Base-by-base conservation (phyloP, 2,888 invertebrate genomes). In the Abrostola triplasia region DNA sequence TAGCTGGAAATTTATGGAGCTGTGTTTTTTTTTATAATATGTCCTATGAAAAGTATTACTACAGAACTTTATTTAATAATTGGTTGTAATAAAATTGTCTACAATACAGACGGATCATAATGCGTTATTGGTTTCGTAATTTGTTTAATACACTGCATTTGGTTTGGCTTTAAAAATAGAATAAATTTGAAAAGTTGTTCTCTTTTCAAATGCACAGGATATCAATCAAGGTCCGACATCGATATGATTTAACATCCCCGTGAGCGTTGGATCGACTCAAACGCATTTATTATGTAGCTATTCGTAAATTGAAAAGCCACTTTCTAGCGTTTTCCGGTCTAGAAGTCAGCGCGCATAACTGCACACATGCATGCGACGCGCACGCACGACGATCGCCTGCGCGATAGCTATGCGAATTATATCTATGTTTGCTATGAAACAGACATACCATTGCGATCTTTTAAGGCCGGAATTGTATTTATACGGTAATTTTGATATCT, bases 251-350 rank as follows among this genome's bases (percentile, higher is more conserved):
- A 77, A 70, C 72, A 76, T 76, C 67, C 68, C 67, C 56, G 69
- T 66, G 67, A 75, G 65, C 76, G 73, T 66, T 84, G 81, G 74
- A 84, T 80, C 70, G 73, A 41, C 71, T 57, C 67, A 70, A 76
- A 56, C 83, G 81, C 84, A 82, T 86, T 89, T 88, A 90, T 89
- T 92, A 92, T 92, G 92, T 90, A 92, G 94, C 88, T 93, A 93
- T 94, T 93, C 88, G 92, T 87, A 89, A 92, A 93, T 92, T 92
- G 92, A 93, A 94, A 93, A 93, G 93, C 91, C 90, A 93, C 94
- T 94, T 94, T 94, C 94, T 93, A 94, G 88, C 84, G 91, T 93
- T 94, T 94, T 93, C 94, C 94, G 93, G 94, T 94, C 94, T 91
- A 92, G 86, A 93, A 91, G 91, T 80, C 85, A 84, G 81, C 86